A percentile compares a stretch with the other conserved stretches of the same genome.
These are phyloP conservation scores for Spisula solida DNA, from an alignment of 2,888 invertebrate genomes.

Conservation along the genomic window DNA sequence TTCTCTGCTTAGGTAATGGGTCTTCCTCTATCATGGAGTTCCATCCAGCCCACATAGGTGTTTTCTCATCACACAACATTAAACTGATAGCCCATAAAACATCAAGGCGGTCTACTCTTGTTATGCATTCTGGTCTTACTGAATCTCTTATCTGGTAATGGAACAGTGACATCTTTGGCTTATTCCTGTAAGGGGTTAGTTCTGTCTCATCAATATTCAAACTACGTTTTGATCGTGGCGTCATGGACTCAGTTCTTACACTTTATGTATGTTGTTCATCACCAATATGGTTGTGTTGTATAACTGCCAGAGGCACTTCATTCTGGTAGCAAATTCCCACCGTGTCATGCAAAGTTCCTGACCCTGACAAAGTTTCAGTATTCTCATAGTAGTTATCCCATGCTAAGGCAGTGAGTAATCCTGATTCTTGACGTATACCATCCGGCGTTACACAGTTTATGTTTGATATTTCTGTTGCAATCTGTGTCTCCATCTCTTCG, in stretches of 20 bases:
- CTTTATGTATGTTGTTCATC: not conserved
- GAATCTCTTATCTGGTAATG: slow-evolving; percentile 8
- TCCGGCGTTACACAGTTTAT: slow-evolving; percentile 39
- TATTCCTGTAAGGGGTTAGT: slow-evolving; percentile 56
- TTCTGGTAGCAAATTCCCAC: slow-evolving; percentile 61
- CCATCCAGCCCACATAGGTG: slow-evolving; percentile 68
- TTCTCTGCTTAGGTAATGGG: slow-evolving; percentile 55
- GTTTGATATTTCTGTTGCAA: slow-evolving; percentile 42
- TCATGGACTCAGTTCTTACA: not conserved
- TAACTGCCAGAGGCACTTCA: too few relatives aligned
- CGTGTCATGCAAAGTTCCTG: slow-evolving; percentile 62
- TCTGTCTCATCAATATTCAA: not conserved
- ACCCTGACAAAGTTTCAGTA: slow-evolving; percentile 61
- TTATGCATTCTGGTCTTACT: slow-evolving; percentile 15
- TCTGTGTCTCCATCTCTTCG: slow-evolving; percentile 62
- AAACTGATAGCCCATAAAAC: not conserved
- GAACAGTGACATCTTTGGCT: slow-evolving; percentile 47
- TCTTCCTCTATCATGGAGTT: slow-evolving; percentile 55
- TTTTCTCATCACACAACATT: not conserved
- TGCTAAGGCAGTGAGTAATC: slow-evolving; percentile 55
- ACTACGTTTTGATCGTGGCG: not conserved
- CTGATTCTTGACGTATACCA: slow-evolving; percentile 40
- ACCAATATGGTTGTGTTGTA: not conserved
- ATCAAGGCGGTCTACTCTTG: slow-evolving; percentile 8
- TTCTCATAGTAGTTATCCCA: slow-evolving; percentile 67